Percentiles rank a stretch among this genome's conserved stretches.
phyloP scores from a whole-genome alignment of 1,140 invertebrate genomes.

The Meloidogyne floridensis region DNA sequence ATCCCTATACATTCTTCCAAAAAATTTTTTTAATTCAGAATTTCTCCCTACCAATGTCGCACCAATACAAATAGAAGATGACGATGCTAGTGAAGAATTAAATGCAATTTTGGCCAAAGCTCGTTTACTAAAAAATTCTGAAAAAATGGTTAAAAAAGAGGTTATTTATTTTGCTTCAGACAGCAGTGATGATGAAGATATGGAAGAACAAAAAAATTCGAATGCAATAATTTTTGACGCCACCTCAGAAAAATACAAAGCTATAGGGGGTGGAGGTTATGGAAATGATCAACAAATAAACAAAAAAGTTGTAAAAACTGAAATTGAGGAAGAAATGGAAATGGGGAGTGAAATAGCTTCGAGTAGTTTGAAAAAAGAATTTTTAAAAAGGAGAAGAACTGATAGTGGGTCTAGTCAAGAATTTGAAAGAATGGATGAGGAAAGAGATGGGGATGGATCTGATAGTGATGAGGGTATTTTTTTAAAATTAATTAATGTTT shows the following conservation, averaged over 20 bases:
- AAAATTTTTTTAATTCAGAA: neutral
- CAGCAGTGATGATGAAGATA: conserved; percentile 43
- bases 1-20: no score
- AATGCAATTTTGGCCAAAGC: conserved; percentile 34
- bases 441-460: conserved; percentile 13
- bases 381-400: conserved; percentile 26
- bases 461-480: conserved; percentile 18
- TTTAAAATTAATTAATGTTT: neutral
- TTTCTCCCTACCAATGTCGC: conserved; percentile 12
- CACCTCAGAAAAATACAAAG: conserved; percentile 51
- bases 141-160: conserved; percentile 15
- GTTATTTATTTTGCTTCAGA: conserved; percentile 27
- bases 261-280: conserved; percentile 36
- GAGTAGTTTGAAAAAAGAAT: neutral
- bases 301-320: neutral
- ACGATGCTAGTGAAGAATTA: conserved; percentile 55
- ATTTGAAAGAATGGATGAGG: neutral
- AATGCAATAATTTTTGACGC: conserved; percentile 42
- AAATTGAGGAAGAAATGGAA: neutral
- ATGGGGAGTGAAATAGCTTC: neutral
- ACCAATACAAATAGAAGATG: conserved; percentile 36
- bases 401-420: neutral
- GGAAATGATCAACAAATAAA: neutral
- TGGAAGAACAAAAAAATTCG: neutral
- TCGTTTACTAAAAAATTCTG: conserved; percentile 37